Percentiles rank a stretch among this genome's conserved stretches.
Evolutionary conservation across 2,113 vertebrate genomes (phyloP).

Genomic region (Holacanthus passer): DNA sequence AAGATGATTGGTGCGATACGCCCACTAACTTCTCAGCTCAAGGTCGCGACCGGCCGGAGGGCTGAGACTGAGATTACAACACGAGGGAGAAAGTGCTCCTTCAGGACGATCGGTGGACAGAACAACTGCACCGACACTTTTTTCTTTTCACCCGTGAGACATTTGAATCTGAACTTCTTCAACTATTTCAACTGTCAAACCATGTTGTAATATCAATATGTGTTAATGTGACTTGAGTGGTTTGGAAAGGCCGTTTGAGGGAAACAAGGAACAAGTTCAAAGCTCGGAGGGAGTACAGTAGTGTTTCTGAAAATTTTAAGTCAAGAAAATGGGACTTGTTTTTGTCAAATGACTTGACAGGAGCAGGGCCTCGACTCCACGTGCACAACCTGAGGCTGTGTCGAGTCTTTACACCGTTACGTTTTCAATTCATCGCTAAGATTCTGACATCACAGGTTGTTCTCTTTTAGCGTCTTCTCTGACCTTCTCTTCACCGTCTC

Average conservation of each 20-base stretch:
- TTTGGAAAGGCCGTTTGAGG: constrained; percentile 24
- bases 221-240: constrained; percentile 27
- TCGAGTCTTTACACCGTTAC: not conserved
- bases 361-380: not conserved
- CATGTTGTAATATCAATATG: not conserved
- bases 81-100: constrained; percentile 5
- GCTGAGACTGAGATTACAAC: constrained; percentile 15
- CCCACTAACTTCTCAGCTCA: constrained; percentile 23
- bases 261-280: constrained; percentile 25
- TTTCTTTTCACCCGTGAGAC: not conserved
- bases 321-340: constrained; percentile 6
- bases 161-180: constrained; percentile 30
- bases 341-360: constrained; percentile 33
- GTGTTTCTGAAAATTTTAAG: not conserved
- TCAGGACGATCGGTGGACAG: not conserved
- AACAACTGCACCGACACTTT: constrained; percentile 2
- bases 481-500: no score
- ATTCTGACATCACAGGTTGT: not conserved
- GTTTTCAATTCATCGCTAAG: constrained; percentile 5
- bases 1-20: constrained; percentile 43
- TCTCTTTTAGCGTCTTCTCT: no score
- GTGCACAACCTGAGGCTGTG: not conserved
- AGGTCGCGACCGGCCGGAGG: constrained; percentile 17
- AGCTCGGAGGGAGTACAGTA: constrained; percentile 10
- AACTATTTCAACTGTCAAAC: constrained; percentile 40